Evolutionary conservation across 2,113 vertebrate species (phyloP).

Genomic region (Catharus fuscescens): DNA sequence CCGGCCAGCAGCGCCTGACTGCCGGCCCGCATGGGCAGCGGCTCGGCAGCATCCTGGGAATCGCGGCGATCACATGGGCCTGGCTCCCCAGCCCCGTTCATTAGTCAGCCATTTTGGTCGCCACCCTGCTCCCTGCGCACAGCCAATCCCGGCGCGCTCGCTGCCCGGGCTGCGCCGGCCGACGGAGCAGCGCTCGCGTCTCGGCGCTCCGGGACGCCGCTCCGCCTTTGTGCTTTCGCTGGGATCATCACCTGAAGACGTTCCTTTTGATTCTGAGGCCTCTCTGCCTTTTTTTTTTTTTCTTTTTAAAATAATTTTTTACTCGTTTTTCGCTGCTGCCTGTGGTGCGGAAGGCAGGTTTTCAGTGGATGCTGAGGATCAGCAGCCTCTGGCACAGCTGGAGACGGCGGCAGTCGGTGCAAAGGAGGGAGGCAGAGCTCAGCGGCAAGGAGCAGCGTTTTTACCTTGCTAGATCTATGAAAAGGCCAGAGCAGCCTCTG

Average conservation of each 20-base stretch:
- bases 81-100: constrained; percentile 82
- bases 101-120: constrained; percentile 97
- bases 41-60: constrained; percentile 78
- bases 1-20: constrained; percentile 55
- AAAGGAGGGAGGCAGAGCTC: constrained; percentile 49
- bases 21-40: constrained; percentile 76
- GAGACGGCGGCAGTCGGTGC: not conserved
- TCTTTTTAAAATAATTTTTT: not conserved
- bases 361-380: constrained; percentile 42
- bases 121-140: constrained; percentile 89
- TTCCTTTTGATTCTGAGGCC: not conserved
- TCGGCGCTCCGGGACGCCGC: not conserved
- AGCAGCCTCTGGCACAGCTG: constrained; percentile 34
- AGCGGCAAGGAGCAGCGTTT: constrained; percentile 37
- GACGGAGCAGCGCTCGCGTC: constrained; percentile 49
- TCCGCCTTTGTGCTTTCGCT: not conserved
- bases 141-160: constrained; percentile 79
- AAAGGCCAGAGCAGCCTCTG: constrained; percentile 39
- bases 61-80: constrained; percentile 91
- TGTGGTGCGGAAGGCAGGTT: constrained; percentile 31
- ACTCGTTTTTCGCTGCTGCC: not conserved
- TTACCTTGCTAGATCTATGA: constrained; percentile 56
- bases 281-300: not conserved
- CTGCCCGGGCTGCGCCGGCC: constrained; percentile 57
- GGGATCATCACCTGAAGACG: not conserved